Base-by-base conservation (phyloP, 2,888 invertebrate genomes). In the Cremastinae sp. region DNA sequence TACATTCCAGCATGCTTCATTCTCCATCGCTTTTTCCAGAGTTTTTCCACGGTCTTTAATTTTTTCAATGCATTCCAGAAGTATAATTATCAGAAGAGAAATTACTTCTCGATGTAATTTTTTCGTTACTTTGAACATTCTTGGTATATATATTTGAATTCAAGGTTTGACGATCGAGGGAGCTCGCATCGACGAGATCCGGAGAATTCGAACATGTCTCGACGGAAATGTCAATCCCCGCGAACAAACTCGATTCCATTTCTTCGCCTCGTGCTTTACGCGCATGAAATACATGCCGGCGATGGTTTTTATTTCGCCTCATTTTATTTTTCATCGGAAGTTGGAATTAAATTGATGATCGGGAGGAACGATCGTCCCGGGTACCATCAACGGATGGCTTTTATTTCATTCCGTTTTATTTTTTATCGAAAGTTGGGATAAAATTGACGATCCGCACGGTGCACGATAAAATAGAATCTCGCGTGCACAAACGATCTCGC, bases 401-500 rank as follows among this genome's bases (percentile, higher is more conserved):
- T 51, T 49, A 4, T 28, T 61, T 45, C 12, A 28, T 65, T 14
- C 51, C 41, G 22, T 34, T 49, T 43, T 54, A 54, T 75, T 71
- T 56, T 66, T 16, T 34, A 58, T 68, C 58, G 66, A 64, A 69
- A 64, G 64, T 69, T 64, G 41, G 43, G 62, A 47, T 22, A 28
- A 51, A 61, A 71, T 71, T 75, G 66, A 51, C 56, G 66, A 66
- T 62, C 64, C 28, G 51, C 64, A 49, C 41, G 22, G 36, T 54
- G 38, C 64, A 69, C 69, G 76, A 72, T 76, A 76, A 76, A 69
- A 71, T 68, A 61, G 38, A 43, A 47, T 58, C 53, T 53, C 49
- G 62, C 16, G 16, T 47, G 64, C 66, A 62, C 62, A 68, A 75
- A 73, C 72, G 72, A 64, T 12, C 58, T 28, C 20, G 41, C 73